These are phyloP conservation scores for Hypotaenidia okinawae DNA, from an alignment of 2,797 vertebrate species.

Conservation along the genomic window DNA sequence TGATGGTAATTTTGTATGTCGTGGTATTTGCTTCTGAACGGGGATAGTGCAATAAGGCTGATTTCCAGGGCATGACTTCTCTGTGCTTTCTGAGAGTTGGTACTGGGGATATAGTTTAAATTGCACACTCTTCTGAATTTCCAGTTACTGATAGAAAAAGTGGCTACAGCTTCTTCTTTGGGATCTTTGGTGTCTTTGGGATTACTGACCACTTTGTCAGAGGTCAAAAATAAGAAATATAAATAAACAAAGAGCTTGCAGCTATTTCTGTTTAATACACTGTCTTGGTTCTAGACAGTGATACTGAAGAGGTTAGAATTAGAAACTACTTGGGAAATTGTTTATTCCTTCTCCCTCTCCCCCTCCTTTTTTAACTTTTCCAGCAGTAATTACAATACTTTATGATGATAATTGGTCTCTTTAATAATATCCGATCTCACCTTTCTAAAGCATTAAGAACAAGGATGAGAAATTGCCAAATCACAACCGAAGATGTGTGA, in stretches of 20 bases:
- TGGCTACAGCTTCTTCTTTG: background rate
- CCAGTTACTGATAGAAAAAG: background rate
- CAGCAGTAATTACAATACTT: background rate
- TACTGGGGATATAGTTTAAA: background rate
- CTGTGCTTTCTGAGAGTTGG: background rate
- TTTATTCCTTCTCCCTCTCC: background rate
- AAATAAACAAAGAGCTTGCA: constrained; percentile 38
- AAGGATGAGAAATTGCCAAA: background rate
- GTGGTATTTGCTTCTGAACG: background rate
- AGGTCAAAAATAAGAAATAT: constrained; percentile 29
- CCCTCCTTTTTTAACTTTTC: background rate
- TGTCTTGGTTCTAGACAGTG: background rate
- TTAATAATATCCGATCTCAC: background rate
- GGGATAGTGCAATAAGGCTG: background rate
- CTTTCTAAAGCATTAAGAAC: background rate
- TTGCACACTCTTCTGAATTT: background rate
- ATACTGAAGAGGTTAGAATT: constrained; percentile 16
- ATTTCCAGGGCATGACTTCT: background rate
- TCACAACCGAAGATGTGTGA: background rate
- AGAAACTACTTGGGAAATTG: background rate
- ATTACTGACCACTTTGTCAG: background rate
- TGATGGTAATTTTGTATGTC: background rate
- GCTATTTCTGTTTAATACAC: constrained; percentile 14
- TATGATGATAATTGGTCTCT: background rate
- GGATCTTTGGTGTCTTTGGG: background rate